Evolutionary conservation across 2,113 vertebrate species (phyloP), one percentile per base, ranked within the genome.

Genomic region (Oncorhynchus nerka): DNA sequence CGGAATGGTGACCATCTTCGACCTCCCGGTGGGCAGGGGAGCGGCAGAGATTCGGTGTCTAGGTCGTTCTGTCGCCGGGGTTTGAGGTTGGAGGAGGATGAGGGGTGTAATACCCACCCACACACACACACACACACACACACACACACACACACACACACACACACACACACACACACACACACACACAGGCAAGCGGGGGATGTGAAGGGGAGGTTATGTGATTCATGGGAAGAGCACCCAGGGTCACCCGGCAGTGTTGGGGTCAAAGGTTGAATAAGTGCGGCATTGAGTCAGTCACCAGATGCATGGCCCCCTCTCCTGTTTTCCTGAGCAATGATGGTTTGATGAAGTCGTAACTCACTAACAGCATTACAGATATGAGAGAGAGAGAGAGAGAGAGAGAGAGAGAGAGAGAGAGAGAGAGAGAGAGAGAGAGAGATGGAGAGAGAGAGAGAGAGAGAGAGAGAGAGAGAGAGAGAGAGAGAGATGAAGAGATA

Each of bases 251-350:
- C 62, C 73, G 88, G 73, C 74, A 83, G 85, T 85, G 86, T 87
- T 70, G 85, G 79, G 86, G 86, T 87, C 79, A 85, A 30, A 83
- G 92, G 85, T 91, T 88, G 88, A 89, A 92, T 71, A 85, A 90
- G 83, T 80, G 77, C 75, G 48, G 84, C 86, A 83, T 71, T 83
- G 85, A 86, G 80, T 73, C 75, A 57, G 20, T 86, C 79, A 89
- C 84, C 80, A 87, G 89, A 86, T 83, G 86, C 82, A 84, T 78
- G 24, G 74, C 65, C 87, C 84, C 85, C 82, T 24, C 30, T 69
- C 73, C 20, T 57, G 76, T 82, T 8, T 45, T 45, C 78, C 87
- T 84, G 75, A n/a, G 64, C 79, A 68, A 71, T 6, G 26, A 68
- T 76, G 30, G 69, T 64, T 68, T 83, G 81, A 91, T 89, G 85